phyloP scores from a whole-genome alignment of 2,797 vertebrate genomes.

The Chloroceryle inda region DNA sequence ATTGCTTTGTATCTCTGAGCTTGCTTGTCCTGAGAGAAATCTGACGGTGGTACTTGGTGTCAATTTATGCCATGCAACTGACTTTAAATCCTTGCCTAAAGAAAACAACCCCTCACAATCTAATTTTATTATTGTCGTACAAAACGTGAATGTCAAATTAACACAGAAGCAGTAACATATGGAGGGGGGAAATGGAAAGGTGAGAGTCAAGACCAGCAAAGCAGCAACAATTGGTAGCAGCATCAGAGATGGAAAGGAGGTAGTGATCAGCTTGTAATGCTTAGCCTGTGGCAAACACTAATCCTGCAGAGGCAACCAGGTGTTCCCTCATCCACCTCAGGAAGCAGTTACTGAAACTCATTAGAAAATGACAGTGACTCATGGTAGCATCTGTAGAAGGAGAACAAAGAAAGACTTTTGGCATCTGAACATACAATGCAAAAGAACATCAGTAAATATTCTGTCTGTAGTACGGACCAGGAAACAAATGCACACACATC shows the following conservation, averaged over 20 bases:
- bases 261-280: not conserved
- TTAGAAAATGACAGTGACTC: slow-evolving; percentile 50
- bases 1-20: not conserved
- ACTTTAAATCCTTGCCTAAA: not conserved
- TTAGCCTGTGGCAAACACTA: not conserved
- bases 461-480: not conserved
- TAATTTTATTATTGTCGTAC: not conserved
- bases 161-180: not conserved
- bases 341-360: slow-evolving; percentile 15
- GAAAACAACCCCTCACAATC: not conserved
- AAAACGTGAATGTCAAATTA: not conserved
- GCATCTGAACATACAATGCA: accelerated
- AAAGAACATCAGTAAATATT: slow-evolving; percentile 47
- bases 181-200: not conserved
- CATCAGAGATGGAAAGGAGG: not conserved
- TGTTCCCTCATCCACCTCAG: not conserved
- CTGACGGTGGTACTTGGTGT: not conserved
- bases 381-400: slow-evolving; percentile 1
- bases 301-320: not conserved
- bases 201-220: not conserved
- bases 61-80: not conserved
- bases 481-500: slow-evolving; percentile 23
- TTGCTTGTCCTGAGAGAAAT: not conserved
- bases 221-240: not conserved
- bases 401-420: slow-evolving; percentile 31